Base-by-base conservation (phyloP, 2,797 vertebrate genomes). In the Melanotaenia parkinsoni region DNA sequence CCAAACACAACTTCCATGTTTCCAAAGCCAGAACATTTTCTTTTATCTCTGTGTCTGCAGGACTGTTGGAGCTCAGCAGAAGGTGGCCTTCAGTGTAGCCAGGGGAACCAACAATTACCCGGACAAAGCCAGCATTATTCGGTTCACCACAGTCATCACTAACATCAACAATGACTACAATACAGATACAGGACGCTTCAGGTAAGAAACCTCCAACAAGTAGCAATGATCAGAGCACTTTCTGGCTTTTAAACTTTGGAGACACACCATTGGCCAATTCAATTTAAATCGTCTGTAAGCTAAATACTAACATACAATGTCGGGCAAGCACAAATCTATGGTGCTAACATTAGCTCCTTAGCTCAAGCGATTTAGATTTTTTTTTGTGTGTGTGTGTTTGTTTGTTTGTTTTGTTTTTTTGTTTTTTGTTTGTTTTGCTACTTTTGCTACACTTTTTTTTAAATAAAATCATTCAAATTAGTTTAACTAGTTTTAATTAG, bases 21-120 rank as follows among this genome's bases (percentile, higher is more conserved):
- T 32, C 14, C 26, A 33, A 28, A 32, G 22, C 7, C 54, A 45
- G 54, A 67, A 58, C 20, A 45, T 7, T 40, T 11, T 11, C 8
- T 40, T 12, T 43, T 67, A 16, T 63, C 5, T 72, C 14, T 72
- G 8, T 64, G 47, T 16, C 11, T 77, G 22, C 75, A 90, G 88
- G n/a, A 0, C 0, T 0, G 6, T 6, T 2, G 78, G 26, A 1
- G 7, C 0, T 28, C 70, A 70, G 30, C 70, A 67, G 57, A 60
- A 40, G 40, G 88, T 84, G 0, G 91, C 90, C 58, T 92, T 92
- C 86, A 91, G 89, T 0, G 87, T 90, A 26, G 80, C 88, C 61
- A 74, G 89, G 69, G 57, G 9, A 0, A 78, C 67, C 30, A 3
- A 43, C 0, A 5, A 50, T 0, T 32, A 32, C 47, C 90, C 91